A percentile compares a stretch with the other conserved stretches of the same genome.
These are phyloP conservation scores for Hypomecis punctinalis DNA, from an alignment of 2,888 invertebrate species.

Conservation along the genomic window DNA sequence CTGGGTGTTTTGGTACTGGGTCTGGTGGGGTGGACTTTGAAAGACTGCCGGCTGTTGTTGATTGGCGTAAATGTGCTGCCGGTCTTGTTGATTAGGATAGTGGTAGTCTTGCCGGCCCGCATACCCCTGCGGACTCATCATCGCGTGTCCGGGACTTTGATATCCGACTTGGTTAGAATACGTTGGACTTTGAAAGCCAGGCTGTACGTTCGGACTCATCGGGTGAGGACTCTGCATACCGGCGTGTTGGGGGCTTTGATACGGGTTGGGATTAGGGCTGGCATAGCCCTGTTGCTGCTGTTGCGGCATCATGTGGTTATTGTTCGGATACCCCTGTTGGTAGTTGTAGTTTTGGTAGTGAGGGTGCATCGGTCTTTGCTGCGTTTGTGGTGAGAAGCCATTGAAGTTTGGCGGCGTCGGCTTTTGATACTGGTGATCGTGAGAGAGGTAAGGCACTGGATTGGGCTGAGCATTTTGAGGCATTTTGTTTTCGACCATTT, in stretches of 20 bases:
- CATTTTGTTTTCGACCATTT: slow-evolving; percentile 63
- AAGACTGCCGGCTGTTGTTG: slow-evolving; percentile 57
- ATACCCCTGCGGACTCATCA: slow-evolving; percentile 77
- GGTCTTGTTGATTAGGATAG: slow-evolving; percentile 69
- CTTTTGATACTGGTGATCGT: slow-evolving; percentile 81
- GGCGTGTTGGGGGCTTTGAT: slow-evolving; percentile 75
- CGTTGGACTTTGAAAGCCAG: slow-evolving; percentile 76
- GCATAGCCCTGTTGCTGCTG: slow-evolving; percentile 70
- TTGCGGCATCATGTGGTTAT: slow-evolving; percentile 70
- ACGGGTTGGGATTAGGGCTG: slow-evolving; percentile 70
- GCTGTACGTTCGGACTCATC: slow-evolving; percentile 67
- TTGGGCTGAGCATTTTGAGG: slow-evolving; percentile 45
- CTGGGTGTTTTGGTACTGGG: slow-evolving; percentile 73
- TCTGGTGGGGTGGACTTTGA: slow-evolving; percentile 77
- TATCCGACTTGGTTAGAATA: slow-evolving; percentile 75
- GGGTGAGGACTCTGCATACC: slow-evolving; percentile 76
- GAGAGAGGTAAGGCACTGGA: slow-evolving; percentile 71
- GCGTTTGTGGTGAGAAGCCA: slow-evolving; percentile 73
- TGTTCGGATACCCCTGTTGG: slow-evolving; percentile 67
- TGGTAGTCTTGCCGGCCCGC: slow-evolving; percentile 71
- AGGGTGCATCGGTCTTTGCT: slow-evolving; percentile 56
- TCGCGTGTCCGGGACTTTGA: slow-evolving; percentile 72
- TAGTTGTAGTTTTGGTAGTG: slow-evolving; percentile 76
- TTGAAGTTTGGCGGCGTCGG: slow-evolving; percentile 65
- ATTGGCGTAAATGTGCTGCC: slow-evolving; percentile 70